Evolutionary conservation across 2,888 invertebrate genomes (phyloP).

Genomic region (Leistus spinibarbis): DNA sequence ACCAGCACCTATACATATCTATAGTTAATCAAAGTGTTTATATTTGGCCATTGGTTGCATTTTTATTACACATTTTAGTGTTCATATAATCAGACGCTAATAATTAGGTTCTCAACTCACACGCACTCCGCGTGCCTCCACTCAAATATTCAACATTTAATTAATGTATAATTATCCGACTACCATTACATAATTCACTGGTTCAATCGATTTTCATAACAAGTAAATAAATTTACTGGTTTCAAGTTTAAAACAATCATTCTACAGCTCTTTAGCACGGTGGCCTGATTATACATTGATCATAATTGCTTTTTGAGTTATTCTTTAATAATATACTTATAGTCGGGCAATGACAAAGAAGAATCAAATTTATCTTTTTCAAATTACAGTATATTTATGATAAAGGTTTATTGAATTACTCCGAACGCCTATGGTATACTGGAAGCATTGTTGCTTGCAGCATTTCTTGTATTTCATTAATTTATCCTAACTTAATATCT

Average conservation of each 20-base stretch:
- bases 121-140: background rate
- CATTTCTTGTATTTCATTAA: no score
- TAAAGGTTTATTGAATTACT: no score
- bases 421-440: no score
- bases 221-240: background rate
- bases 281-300: no score
- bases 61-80: constrained; percentile 1
- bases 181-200: background rate
- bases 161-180: background rate
- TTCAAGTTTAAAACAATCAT: no score
- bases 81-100: background rate
- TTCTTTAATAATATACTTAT: no score
- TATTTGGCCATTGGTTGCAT: constrained; percentile 3
- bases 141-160: background rate
- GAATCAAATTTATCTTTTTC: no score
- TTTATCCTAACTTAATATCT: background rate
- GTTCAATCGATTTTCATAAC: background rate
- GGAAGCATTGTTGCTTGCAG: no score
- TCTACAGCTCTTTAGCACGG: no score
- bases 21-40: constrained; percentile 9
- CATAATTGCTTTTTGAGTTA: no score
- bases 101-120: background rate
- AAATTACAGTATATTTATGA: no score
- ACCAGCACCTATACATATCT: background rate
- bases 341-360: no score